Evolutionary conservation across 2,797 vertebrate genomes (phyloP).

Genomic region (Taenioides sp.): DNA sequence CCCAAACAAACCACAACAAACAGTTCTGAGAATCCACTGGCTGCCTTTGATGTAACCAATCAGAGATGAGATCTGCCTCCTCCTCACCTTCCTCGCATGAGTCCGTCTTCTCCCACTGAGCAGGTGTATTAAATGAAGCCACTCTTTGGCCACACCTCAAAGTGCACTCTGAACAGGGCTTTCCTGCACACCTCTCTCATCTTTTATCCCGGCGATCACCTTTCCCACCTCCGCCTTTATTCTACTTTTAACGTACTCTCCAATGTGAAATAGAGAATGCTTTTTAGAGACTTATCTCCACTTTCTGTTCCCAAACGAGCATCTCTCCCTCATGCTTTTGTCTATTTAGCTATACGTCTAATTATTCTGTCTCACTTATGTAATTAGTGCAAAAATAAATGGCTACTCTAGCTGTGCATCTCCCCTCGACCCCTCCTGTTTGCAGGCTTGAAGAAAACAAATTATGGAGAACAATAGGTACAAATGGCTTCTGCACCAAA

Average conservation of each 20-base stretch:
- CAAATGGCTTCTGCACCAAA: slow-evolving; percentile 79
- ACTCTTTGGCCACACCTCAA: slow-evolving; percentile 69
- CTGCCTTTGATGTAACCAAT: slow-evolving; percentile 68
- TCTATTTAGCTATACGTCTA: slow-evolving; percentile 76
- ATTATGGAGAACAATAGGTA: slow-evolving; percentile 79
- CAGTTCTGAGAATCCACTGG: slow-evolving; percentile 55
- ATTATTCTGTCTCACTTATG: slow-evolving; percentile 78
- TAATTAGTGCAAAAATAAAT: slow-evolving; percentile 78
- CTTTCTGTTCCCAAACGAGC: slow-evolving; percentile 52
- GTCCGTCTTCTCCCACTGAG: slow-evolving; percentile 56
- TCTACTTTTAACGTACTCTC: slow-evolving; percentile 56
- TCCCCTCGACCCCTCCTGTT: slow-evolving; percentile 52
- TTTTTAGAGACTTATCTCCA: slow-evolving; percentile 49
- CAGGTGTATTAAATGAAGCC: slow-evolving; percentile 73
- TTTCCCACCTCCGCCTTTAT: slow-evolving; percentile 54
- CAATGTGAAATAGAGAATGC: slow-evolving; percentile 54
- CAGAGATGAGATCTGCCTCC: slow-evolving; percentile 53
- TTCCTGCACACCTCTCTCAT: slow-evolving; percentile 67
- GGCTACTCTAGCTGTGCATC: slow-evolving; percentile 59
- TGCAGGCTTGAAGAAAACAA: slow-evolving; percentile 72
- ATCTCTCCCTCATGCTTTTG: slow-evolving; percentile 59
- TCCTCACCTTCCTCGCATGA: slow-evolving; percentile 52
- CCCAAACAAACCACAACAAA: slow-evolving; percentile 69
- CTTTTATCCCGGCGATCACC: slow-evolving; percentile 63
- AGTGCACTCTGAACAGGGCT: slow-evolving; percentile 69